Evolutionary conservation across 2,113 vertebrate genomes (phyloP).

Genomic region (Loxodonta africana): DNA sequence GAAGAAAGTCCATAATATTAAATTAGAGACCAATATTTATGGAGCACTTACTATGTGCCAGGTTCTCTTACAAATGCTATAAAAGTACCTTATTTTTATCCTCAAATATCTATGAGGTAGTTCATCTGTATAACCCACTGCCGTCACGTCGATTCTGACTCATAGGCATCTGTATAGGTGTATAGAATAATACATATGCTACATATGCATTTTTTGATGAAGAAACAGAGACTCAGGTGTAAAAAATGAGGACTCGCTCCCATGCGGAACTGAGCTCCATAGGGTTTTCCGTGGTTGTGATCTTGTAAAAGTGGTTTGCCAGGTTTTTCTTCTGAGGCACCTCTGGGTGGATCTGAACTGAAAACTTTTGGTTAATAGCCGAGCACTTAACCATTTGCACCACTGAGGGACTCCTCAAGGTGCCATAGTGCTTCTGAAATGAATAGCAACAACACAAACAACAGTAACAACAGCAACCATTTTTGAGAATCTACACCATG

Average conservation of each 20-base stretch:
- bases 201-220: not conserved
- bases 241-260: not conserved
- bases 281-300: too few species aligned
- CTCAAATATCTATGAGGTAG: not conserved
- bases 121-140: not conserved
- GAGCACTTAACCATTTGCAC: not conserved
- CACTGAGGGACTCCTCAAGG: too few species aligned
- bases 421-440: not conserved
- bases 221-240: not conserved
- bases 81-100: not conserved
- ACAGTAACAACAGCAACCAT: not conserved
- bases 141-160: too few species aligned
- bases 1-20: conserved; percentile 17
- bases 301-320: too few species aligned
- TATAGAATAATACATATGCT: not conserved
- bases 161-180: too few species aligned
- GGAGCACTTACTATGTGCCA: not conserved
- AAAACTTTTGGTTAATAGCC: not conserved
- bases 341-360: not conserved
- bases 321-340: not conserved
- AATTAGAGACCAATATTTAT: conserved; percentile 3
- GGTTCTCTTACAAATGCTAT: conserved; percentile 7
- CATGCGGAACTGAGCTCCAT: too few species aligned
- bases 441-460: not conserved
- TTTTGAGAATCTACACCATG: not conserved